Base-by-base conservation (phyloP, 2,797 vertebrate species). In the Chloroceryle inda region DNA sequence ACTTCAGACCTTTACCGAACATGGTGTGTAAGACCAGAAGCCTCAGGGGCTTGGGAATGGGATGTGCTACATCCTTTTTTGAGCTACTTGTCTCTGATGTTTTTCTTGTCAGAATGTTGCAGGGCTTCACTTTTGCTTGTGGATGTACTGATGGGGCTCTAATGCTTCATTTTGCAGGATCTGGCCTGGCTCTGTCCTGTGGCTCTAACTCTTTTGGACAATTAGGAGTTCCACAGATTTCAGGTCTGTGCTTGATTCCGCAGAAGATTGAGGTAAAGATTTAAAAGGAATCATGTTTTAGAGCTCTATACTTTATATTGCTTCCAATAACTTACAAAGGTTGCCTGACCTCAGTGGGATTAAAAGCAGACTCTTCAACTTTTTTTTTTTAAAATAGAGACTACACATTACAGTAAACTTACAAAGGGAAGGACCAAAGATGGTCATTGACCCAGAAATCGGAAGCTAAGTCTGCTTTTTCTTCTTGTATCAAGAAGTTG, bases 141-240 rank as follows among this genome's bases (percentile, higher is more conserved):
- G 0, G 14, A 2, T 84, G 84, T 66, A 31, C 62, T 89, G 74
- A 81, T 77, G 0, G 1, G 16, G 7, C 35, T 88, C 26, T 67
- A 62, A 74, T 29, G 12, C 67, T 95, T 56, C 84, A 11, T 95
- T 93, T 98, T 97, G 62, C 97, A 99, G 99, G 97, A 93, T 93
- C 77, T 92, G 99, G 99, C 37, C 96, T 97, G 24, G 94, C 99
- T 63, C 96, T 99, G 38, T 98, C 98, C 16, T 99, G 99, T 97
- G 99, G 99, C 62, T 99, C 99, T 82, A 99, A 99, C 86, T 97
- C 97, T 52, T 99, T 99, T 86, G 99, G 99, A 83, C 99, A 99
- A 44, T 95, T 99, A 85, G 99, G 99, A 93, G 82, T 99, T 95
- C 97, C 98, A 69, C 87, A 97, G 20, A 76, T 96, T 73, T 94